Base-by-base conservation (phyloP, 1,140 invertebrate genomes). In the Sycophaga agraensis region DNA sequence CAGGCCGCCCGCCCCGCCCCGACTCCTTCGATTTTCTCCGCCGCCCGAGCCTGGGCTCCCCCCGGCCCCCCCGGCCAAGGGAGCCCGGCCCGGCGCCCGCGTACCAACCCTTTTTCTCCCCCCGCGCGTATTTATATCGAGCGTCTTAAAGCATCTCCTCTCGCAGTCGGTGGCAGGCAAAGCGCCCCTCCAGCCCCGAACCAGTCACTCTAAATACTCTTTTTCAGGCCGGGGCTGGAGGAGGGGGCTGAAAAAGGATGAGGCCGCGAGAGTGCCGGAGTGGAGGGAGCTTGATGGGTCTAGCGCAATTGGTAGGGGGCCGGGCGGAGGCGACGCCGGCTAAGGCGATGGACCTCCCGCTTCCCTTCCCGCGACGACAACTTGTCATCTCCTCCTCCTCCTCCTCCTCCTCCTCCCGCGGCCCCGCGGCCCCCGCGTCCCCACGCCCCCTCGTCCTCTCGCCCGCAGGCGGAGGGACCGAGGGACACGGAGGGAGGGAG, bases 71-170 rank as follows among this genome's bases (percentile, higher is more conserved):
- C 34, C 48, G 28, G 28, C 11, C 5, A 6, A 6, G 28, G 28
- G 28, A 31, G 28, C 5, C 5, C 5, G 28, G 28, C 28, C 11
- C 28, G 28, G 28, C 4, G 11, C 7, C 19, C 17, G 37, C 5
- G 24, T 46, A 40, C 73, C 78, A 81, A 79, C 79, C 79, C 78
- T 80, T 80, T 81, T 79, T 80, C 78, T 77, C 75, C 74, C 72
- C 72, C 45, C 40, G n/a, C 12, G 37, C 78, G 78, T 79, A 81
- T 81, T 80, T 81, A 81, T 81, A 80, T 80, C 78, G 79, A 81
- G 77, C 79, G 79, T 76, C 77, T 81, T 81, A 80, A 81, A 80
- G 77, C 75, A 79, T 79, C 75, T 69, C 69, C 48, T 53, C 34
- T 51, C 43, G 19, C 39, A 8, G 34, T 35, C 19, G 63, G 66